Percentiles rank a stretch among this genome's conserved stretches.
Conservation (phyloP, 1,140 invertebrate species). For the Zaprionus kolodkinae region DNA sequence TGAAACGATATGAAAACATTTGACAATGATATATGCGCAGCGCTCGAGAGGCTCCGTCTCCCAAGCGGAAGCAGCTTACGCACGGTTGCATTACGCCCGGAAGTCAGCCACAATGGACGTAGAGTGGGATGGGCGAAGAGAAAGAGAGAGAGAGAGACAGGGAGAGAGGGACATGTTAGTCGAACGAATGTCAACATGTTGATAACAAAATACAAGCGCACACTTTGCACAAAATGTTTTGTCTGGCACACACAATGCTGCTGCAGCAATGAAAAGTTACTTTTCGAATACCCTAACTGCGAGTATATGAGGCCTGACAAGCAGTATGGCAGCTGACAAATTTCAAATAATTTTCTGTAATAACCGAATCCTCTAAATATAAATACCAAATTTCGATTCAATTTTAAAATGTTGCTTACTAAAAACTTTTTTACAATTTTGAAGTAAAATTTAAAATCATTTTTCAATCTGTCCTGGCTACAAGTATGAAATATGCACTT, state of each 20-base stretch:
- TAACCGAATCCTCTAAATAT: too few relatives aligned
- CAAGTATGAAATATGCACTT: neutral
- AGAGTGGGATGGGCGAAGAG: neutral
- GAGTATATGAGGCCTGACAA: neutral
- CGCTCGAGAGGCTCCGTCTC: constrained; percentile 51
- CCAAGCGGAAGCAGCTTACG: constrained; percentile 71
- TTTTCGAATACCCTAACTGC: neutral
- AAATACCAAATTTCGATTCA: too few relatives aligned
- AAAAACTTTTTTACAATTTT: neutral
- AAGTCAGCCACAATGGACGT: constrained; percentile 44
- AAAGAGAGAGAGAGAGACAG: constrained; percentile 10
- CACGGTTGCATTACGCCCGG: constrained; percentile 73
- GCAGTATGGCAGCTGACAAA: neutral
- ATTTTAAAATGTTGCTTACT: too few relatives aligned
- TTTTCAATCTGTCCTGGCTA: neutral
- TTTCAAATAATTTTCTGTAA: neutral
- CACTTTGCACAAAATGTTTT: constrained; percentile 53
- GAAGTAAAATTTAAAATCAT: neutral
- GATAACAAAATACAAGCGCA: constrained; percentile 68
- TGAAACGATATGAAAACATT: constrained; percentile 56
- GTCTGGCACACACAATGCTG: constrained; percentile 14
- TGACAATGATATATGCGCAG: constrained; percentile 68
- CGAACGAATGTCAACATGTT: constrained; percentile 77
- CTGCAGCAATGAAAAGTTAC: neutral
- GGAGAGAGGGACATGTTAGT: neutral